Percentiles rank a stretch among this genome's conserved stretches.
Conservation (phyloP, 2,888 invertebrate genomes). For the Orchesella flavescens region DNA sequence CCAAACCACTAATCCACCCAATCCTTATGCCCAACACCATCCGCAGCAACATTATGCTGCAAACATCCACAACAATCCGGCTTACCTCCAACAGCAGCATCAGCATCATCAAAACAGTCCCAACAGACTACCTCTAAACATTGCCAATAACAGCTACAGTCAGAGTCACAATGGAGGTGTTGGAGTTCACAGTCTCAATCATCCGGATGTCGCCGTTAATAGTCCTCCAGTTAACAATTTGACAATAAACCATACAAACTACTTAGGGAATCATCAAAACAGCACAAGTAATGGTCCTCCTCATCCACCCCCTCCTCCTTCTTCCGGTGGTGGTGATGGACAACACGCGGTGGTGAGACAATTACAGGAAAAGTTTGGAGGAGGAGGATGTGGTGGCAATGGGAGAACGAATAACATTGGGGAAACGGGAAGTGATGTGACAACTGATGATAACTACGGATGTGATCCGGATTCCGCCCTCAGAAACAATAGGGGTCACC, state of each 20-base stretch:
- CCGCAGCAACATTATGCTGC: conserved; percentile 34
- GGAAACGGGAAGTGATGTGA: conserved; percentile 42
- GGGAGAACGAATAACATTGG: conserved; percentile 14
- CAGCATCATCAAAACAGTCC: conserved; percentile 49
- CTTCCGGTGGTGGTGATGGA: conserved; percentile 37
- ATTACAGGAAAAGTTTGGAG: conserved; percentile 67
- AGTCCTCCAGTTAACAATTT: conserved; percentile 55
- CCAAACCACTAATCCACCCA: conserved; percentile 4
- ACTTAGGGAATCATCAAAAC: conserved; percentile 52
- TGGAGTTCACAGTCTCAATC: conserved; percentile 30
- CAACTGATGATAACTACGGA: conserved; percentile 45
- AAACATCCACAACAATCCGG: conserved; percentile 45
- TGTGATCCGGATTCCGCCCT: conserved; percentile 46
- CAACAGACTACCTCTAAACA: conserved; percentile 50
- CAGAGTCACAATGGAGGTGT: conserved; percentile 40
- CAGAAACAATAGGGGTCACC: conserved; percentile 36
- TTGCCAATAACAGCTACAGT: conserved; percentile 42
- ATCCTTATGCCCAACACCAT: conserved; percentile 39
- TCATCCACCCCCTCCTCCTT: not conserved
- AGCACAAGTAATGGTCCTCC: not conserved
- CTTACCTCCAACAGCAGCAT: conserved; percentile 52
- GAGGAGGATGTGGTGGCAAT: no score
- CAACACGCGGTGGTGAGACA: conserved; percentile 67
- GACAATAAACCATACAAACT: conserved; percentile 59
- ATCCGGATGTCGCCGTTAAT: conserved; percentile 49